Base-by-base conservation (phyloP, 2,797 vertebrate species). In the Threskiornis aethiopicus region DNA sequence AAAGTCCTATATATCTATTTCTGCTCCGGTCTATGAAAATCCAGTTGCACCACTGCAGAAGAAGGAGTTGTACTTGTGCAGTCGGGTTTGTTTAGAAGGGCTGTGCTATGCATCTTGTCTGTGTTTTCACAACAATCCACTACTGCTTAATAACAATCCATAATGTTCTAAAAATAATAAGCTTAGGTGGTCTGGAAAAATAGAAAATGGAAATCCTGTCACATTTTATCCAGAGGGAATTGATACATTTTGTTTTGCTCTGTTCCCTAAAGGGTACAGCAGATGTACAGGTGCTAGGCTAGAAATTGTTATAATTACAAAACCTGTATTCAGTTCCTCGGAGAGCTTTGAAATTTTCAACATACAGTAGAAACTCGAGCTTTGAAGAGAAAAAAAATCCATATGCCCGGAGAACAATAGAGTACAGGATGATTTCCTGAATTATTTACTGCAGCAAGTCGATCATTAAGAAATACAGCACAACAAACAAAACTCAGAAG, bases 281-380 rank as follows among this genome's bases (percentile, higher is more conserved):
- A 97, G 96, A 97, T 95, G 94, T 97, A 97, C 96, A 96, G 97
- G 96, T 97, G 95, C 84, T 59, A 89, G 89, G 80, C 65, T 97
- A 94, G 96, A 96, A 97, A 96, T 94, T 91, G 93, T 97, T 98
- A 93, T 96, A 96, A 98, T 97, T 98, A 94, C 83, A 97, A 95
- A 97, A 96, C 81, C 95, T 92, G 89, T 46, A 96, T 94, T 97
- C 90, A 87, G 55, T 80, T 96, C 95, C 96, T 96, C 13, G 0
- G 97, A 98, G 95, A 96, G 93, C 94, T 97, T 95, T 97, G 92
- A 93, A 96, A 98, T 96, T 96, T 96, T 95, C 91, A 93, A 87
- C 91, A 84, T 84, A 95, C 42, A 90, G 94, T 92, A 96, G 84
- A 97, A 97, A 95, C 66, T 77, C 7, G 5, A 94, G 88, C 93